phyloP scores from a whole-genome alignment of 2,888 invertebrate genomes.

The Pristionchus mayeri region DNA sequence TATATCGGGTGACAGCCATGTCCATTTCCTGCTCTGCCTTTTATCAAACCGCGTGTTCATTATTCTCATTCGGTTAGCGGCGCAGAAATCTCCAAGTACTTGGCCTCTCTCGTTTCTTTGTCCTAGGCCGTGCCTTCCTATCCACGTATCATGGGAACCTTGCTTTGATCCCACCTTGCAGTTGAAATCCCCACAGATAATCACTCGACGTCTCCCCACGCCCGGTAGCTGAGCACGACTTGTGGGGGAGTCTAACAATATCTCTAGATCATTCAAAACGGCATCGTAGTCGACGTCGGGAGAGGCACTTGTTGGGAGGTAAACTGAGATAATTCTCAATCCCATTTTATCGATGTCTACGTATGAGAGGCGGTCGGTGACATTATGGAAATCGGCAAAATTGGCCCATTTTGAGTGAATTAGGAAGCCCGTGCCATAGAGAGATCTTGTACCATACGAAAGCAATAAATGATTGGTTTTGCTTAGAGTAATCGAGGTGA shows the following conservation, averaged over 20 bases:
- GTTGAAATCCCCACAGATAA: background rate
- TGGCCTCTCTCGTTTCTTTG: background rate
- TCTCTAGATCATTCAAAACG: background rate
- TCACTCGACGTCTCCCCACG: background rate
- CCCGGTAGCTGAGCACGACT: background rate
- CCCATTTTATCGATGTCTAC: background rate
- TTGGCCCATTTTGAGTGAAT: background rate
- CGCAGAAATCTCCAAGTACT: background rate
- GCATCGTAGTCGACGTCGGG: background rate
- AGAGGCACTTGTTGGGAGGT: background rate
- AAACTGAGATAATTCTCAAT: background rate
- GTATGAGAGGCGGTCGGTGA: background rate
- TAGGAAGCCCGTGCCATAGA: background rate
- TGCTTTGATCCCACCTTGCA: background rate
- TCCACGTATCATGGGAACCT: background rate
- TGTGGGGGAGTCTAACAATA: background rate
- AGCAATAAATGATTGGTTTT: background rate
- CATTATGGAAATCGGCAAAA: background rate
- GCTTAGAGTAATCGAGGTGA: background rate
- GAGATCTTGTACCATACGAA: background rate
- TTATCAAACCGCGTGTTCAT: constrained; percentile 8
- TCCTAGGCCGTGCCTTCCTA: background rate
- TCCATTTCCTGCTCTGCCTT: background rate
- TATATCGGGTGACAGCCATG: background rate
- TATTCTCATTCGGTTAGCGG: background rate